Evolutionary conservation across 35 echinoderm and acorn worm genomes (phyloP).

Genomic region (Lytechinus variegatus): DNA sequence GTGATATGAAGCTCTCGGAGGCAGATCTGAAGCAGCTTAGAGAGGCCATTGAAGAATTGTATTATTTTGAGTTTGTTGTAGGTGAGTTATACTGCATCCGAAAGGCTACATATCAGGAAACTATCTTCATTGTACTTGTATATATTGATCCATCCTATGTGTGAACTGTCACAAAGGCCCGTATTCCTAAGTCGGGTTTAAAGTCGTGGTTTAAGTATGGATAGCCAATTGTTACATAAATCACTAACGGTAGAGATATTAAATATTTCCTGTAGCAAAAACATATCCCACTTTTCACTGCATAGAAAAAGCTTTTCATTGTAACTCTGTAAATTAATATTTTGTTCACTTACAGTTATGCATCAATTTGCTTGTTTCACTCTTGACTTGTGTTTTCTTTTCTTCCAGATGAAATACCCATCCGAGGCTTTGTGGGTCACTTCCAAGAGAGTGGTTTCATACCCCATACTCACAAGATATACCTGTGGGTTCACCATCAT

Average conservation of each 20-base stretch:
- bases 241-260: too few species aligned
- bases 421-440: slow-evolving; percentile 91
- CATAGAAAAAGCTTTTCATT: too few species aligned
- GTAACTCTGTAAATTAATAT: too few species aligned
- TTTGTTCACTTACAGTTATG: too few species aligned
- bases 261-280: too few species aligned
- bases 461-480: slow-evolving; percentile 89
- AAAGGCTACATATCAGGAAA: neutral
- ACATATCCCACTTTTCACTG: too few species aligned
- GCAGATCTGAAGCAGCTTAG: slow-evolving; percentile 67
- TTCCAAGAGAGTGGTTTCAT: slow-evolving; percentile 88
- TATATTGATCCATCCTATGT: too few species aligned
- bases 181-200: too few species aligned
- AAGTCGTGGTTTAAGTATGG: too few species aligned
- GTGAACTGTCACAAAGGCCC: too few species aligned
- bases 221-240: too few species aligned
- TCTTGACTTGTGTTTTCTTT: slow-evolving; percentile 8
- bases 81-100: slow-evolving; percentile 57
- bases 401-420: slow-evolving; percentile 79
- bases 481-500: slow-evolving; percentile 91
- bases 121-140: too few species aligned
- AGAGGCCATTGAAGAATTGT: slow-evolving; percentile 93
- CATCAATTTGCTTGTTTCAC: neutral
- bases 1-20: slow-evolving; percentile 75
- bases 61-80: slow-evolving; percentile 99